phyloP scores from a whole-genome alignment of 2,113 vertebrate species.

The Hiodon tergisus region DNA sequence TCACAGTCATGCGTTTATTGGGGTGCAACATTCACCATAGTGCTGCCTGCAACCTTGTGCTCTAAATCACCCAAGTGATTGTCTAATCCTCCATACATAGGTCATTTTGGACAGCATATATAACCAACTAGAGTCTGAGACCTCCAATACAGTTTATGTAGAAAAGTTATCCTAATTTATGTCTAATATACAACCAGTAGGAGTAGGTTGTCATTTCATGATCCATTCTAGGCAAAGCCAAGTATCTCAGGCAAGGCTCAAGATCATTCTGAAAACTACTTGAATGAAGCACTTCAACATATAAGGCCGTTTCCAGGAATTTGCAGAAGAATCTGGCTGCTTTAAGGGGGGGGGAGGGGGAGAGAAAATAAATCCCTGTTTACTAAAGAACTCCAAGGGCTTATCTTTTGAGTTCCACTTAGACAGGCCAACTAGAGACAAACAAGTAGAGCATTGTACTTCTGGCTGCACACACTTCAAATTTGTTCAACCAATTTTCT shows the following conservation, averaged over 20 bases:
- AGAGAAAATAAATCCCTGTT: conserved; percentile 6
- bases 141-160: no score
- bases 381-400: conserved; percentile 10
- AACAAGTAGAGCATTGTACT: conserved; percentile 45
- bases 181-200: no score
- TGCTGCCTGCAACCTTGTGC: no score
- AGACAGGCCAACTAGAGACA: conserved; percentile 25
- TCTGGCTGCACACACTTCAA: conserved; percentile 35
- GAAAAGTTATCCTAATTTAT: no score
- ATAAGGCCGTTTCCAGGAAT: background rate
- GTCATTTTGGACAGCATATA: no score
- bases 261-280: background rate
- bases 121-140: no score
- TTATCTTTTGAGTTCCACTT: conserved; percentile 29
- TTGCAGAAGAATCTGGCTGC: conserved; percentile 8
- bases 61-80: no score
- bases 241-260: background rate
- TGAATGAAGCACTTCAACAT: background rate
- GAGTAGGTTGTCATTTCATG: background rate
- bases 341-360: background rate
- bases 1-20: no score
- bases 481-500: conserved; percentile 52
- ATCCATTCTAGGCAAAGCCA: background rate
- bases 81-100: no score
- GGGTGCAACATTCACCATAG: no score